These are phyloP conservation scores for Drosophila orena DNA, from an alignment of 1,140 invertebrate species.

Conservation along the genomic window DNA sequence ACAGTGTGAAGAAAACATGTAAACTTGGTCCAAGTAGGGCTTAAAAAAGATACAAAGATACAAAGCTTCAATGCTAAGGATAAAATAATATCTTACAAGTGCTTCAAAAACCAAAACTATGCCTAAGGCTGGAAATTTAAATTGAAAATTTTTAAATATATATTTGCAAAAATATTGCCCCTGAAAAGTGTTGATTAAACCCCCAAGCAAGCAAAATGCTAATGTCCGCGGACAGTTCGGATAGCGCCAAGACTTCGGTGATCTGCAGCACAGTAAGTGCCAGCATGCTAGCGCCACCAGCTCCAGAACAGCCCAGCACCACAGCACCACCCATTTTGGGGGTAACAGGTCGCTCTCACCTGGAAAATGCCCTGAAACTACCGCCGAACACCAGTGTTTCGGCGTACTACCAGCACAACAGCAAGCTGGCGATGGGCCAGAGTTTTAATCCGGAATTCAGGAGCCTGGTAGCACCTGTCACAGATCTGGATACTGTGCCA, in stretches of 20 bases:
- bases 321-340: constrained; percentile 45
- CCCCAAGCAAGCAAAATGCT: constrained; percentile 66
- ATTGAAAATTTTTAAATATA: background rate
- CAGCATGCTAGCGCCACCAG: constrained; percentile 19
- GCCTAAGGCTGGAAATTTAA: constrained; percentile 29
- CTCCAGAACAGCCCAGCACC: constrained; percentile 38
- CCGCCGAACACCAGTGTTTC: constrained; percentile 82
- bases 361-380: constrained; percentile 78
- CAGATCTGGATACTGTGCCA: constrained; percentile 83
- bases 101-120: constrained; percentile 36
- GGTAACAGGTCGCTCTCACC: constrained; percentile 66
- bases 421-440: constrained; percentile 56
- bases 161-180: constrained; percentile 1
- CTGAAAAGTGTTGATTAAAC: constrained; percentile 21
- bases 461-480: constrained; percentile 75
- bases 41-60: background rate
- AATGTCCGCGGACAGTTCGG: constrained; percentile 84
- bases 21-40: background rate
- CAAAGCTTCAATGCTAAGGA: constrained; percentile 7
- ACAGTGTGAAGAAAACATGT: constrained; percentile 5
- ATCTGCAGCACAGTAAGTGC: constrained; percentile 56
- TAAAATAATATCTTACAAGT: constrained; percentile 4
- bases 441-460: constrained; percentile 29
- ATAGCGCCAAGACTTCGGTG: constrained; percentile 72
- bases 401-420: constrained; percentile 81